Base-by-base conservation (phyloP, 2,113 vertebrate genomes). In the Brienomyrus brachyistius region DNA sequence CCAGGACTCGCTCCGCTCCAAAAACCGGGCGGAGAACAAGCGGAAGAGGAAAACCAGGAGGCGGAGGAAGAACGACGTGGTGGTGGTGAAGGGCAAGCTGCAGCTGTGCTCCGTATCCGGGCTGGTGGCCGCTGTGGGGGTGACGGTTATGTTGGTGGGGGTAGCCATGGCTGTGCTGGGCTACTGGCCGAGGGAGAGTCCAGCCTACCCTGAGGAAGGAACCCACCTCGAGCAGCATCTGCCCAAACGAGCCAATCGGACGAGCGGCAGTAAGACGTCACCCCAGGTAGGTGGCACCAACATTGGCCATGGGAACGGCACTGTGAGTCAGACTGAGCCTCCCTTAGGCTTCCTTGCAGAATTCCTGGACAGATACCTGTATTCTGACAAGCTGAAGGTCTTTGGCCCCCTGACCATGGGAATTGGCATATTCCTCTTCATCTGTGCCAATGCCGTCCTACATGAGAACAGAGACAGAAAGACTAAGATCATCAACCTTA, bases 361-460 rank as follows among this genome's bases (percentile, higher is more conserved):
- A 4, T 92, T 99, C 90, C 95, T 99, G 93, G 96, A 97, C 0
- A 96, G 94, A 92, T 98, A 98, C 93, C 94, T 99, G 92, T 96
- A 98, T 93, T 99, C 98, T 0, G 97, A 99, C 93, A 97, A 97
- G 91, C 95, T 99, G 91, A 99, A 99, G 92, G 98, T 99, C 66
- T 94, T 98, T 1, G 98, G 98, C 1, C 98, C 98, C 9, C 96
- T 99, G 86, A 97, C 98, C 92, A 99, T 99, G 98, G 98, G 98
- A 1, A 97, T 98, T 0, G 98, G 98, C 82, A 98, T 99, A 92
- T 99, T 99, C 93, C 97, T 99, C 48, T 99, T 99, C 94, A 99
- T 99, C 91, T 99, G 98, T 15, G 98, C 97, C 48, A 99, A 99
- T 23, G 98, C 98, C 0, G 98, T 99, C 70, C 94, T 99, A 89